These are phyloP conservation scores for Norana najaformis DNA, from an alignment of 2,888 invertebrate genomes.

Conservation along the genomic window DNA sequence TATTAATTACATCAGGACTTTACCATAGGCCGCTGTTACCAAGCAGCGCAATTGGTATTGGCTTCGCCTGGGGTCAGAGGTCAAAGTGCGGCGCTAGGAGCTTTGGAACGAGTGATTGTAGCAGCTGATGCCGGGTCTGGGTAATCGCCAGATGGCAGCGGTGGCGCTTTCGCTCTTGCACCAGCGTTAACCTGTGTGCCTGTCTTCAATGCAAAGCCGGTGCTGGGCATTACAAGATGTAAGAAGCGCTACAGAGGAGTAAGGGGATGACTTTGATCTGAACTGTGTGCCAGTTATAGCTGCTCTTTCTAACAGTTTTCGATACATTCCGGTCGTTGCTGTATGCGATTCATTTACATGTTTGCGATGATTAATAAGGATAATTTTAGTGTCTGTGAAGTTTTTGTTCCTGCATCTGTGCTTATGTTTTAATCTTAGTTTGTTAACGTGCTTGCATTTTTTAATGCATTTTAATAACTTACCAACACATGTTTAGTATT, in stretches of 20 bases:
- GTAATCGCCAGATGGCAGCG: too few relatives aligned
- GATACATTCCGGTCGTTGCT: not conserved
- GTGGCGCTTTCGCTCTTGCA: too few relatives aligned
- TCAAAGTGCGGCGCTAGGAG: not conserved
- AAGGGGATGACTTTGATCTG: not conserved
- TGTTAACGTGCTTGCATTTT: not conserved
- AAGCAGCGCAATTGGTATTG: not conserved
- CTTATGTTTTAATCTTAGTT: not conserved
- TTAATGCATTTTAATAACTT: not conserved
- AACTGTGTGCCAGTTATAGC: not conserved
- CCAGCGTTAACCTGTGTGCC: too few relatives aligned
- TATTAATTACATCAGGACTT: not conserved
- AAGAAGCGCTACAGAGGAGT: too few relatives aligned
- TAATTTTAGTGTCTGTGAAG: not conserved
- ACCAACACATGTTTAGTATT: not conserved
- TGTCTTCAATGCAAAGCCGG: too few relatives aligned
- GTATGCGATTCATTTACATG: not conserved
- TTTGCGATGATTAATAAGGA: not conserved
- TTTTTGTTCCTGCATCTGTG: not conserved
- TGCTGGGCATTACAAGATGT: not conserved
- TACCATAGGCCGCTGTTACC: not conserved
- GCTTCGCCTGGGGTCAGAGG: not conserved
- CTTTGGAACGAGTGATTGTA: too few relatives aligned
- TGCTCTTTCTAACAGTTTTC: slow-evolving; percentile 2
- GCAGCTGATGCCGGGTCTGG: not conserved